A percentile compares a stretch with the other conserved stretches of the same genome.
Evolutionary conservation across 2,797 vertebrate species (phyloP).

Genomic region (Halcyon chelicuti): DNA sequence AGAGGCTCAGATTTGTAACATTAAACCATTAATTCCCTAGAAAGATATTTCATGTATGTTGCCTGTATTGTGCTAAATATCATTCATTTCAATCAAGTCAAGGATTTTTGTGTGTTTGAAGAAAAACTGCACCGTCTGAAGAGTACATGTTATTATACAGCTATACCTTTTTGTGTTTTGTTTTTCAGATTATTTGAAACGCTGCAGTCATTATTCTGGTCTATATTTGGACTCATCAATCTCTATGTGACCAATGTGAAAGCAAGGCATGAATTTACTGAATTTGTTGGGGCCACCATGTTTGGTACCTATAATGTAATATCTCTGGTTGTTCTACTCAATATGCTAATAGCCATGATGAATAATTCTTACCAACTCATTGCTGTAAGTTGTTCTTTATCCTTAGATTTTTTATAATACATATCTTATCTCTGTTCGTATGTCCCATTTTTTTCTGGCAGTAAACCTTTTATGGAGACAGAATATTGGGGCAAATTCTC

Average conservation of each 20-base stretch:
- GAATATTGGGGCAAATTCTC: neutral
- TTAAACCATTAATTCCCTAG: neutral
- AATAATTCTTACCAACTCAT: constrained; percentile 99
- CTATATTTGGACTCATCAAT: constrained; percentile 95
- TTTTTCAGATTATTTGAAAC: constrained; percentile 94
- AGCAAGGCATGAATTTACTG: constrained; percentile 90
- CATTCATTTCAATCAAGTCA: neutral
- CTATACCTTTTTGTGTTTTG: neutral
- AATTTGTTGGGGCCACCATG: constrained; percentile 97
- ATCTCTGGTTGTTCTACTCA: constrained; percentile 95
- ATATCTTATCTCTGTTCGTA: neutral
- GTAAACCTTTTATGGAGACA: neutral
- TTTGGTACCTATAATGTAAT: constrained; percentile 98
- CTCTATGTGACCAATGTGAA: constrained; percentile 95
- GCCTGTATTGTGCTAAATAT: neutral
- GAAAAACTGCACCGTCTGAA: neutral
- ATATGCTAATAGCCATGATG: constrained; percentile 99
- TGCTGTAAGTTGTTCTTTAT: constrained; percentile 85
- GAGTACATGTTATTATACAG: neutral
- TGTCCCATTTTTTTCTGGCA: neutral
- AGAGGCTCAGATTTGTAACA: neutral
- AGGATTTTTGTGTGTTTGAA: neutral
- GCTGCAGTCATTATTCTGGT: constrained; percentile 97
- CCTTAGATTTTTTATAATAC: neutral
- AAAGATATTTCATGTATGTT: neutral